Conservation (phyloP, 2,888 invertebrate genomes). For the Callyntrura guangdongensis region DNA sequence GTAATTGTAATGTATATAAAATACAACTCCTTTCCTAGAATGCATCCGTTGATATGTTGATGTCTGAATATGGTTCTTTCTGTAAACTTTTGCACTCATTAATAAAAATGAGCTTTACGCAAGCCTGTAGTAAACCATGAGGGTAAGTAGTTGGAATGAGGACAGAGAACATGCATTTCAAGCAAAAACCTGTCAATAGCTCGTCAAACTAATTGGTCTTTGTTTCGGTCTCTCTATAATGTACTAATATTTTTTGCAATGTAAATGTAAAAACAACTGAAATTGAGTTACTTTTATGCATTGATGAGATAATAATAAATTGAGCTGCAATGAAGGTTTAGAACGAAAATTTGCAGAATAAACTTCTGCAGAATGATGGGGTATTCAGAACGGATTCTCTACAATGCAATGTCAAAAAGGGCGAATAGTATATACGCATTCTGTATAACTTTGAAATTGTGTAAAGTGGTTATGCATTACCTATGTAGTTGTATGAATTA, state of each 20-base stretch:
- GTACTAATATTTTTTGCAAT: neutral
- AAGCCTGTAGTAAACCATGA: too few species aligned
- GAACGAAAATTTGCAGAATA: neutral
- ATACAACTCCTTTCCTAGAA: too few species aligned
- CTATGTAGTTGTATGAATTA: neutral
- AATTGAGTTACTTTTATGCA: neutral
- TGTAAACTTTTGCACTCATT: neutral
- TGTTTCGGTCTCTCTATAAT: neutral
- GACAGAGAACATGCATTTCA: neutral
- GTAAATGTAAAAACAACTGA: neutral
- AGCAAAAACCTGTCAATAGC: neutral
- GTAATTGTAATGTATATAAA: too few species aligned
- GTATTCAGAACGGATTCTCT: neutral
- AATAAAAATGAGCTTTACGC: constrained; percentile 9
- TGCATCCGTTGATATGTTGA: too few species aligned
- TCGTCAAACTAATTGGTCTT: constrained; percentile 14
- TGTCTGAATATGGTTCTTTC: neutral
- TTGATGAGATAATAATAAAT: neutral
- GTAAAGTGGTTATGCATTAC: neutral
- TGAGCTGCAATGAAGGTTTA: neutral
- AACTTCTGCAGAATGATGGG: neutral
- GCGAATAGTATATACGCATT: neutral
- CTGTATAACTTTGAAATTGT: neutral
- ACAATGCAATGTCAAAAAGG: constrained; percentile 21
- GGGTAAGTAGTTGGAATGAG: constrained; percentile 11